phyloP scores from a whole-genome alignment of 1,140 invertebrate species.

The Chironomus striatipennis region DNA sequence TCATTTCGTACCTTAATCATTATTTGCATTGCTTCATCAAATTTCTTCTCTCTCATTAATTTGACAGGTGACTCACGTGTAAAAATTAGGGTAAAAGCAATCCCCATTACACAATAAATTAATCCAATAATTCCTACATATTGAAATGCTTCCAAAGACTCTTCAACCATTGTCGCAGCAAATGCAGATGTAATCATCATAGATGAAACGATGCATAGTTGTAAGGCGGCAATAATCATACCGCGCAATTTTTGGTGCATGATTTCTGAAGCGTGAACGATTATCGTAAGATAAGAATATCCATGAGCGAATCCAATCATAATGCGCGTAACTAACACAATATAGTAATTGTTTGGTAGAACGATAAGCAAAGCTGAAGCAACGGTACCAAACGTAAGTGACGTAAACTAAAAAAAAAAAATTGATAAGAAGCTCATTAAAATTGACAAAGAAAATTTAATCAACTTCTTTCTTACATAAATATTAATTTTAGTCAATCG shows the following conservation, averaged over 20 bases:
- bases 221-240: not conserved
- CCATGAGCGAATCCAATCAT: slow-evolving; percentile 11
- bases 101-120: not conserved
- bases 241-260: not conserved
- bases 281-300: not conserved
- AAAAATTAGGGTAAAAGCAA: not conserved
- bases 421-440: not conserved
- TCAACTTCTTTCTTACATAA: not conserved
- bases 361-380: not conserved
- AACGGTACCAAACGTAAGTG: not conserved
- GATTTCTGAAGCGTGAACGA: not conserved
- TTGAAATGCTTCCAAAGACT: not conserved
- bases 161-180: not conserved
- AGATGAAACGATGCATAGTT: not conserved
- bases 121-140: not conserved
- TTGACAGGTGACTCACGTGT: not conserved
- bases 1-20: not conserved
- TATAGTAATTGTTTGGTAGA: not conserved
- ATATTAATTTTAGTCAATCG: not conserved
- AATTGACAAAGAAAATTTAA: not conserved
- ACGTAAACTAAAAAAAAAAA: slow-evolving; percentile 14
- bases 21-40: not conserved
- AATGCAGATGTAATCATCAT: not conserved
- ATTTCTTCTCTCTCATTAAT: not conserved
- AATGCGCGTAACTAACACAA: not conserved